phyloP scores from a whole-genome alignment of 2,888 invertebrate genomes.

The Tricholauxania praeusta region DNA sequence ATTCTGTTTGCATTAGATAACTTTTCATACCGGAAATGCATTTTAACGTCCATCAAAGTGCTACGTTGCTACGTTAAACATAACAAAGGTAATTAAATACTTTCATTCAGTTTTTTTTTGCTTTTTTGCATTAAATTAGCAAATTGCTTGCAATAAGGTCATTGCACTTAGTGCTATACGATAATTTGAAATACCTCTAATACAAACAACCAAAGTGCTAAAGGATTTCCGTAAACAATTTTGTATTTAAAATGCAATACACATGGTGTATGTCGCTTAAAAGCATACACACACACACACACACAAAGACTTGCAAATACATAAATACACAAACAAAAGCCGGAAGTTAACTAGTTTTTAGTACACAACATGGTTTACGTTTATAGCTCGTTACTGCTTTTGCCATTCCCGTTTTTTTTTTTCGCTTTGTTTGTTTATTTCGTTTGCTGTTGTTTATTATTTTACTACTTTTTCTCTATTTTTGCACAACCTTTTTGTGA shows the following conservation, averaged over 20 bases:
- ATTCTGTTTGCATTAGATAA: no score
- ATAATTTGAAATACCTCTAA: no score
- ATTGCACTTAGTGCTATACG: not conserved
- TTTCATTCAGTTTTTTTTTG: not conserved
- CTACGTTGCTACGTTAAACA: no score
- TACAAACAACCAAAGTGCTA: no score
- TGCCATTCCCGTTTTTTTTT: not conserved
- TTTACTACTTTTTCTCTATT: no score
- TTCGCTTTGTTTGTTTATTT: no score
- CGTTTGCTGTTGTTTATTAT: no score
- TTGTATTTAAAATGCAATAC: no score
- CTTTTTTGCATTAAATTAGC: constrained; percentile 7
- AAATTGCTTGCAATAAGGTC: not conserved
- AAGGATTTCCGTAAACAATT: no score
- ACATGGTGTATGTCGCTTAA: no score
- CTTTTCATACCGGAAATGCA: constrained; percentile 4
- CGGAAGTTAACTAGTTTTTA: constrained; percentile 33
- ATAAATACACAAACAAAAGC: constrained; percentile 15
- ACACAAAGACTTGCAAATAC: not conserved
- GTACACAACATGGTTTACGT: constrained; percentile 3
- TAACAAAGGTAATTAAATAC: not conserved
- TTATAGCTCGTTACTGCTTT: not conserved
- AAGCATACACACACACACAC: no score
- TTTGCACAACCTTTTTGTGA: no score
- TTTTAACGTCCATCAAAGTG: not conserved